Conservation (phyloP, 2,888 invertebrate species). For the Pherbina coryleti region DNA sequence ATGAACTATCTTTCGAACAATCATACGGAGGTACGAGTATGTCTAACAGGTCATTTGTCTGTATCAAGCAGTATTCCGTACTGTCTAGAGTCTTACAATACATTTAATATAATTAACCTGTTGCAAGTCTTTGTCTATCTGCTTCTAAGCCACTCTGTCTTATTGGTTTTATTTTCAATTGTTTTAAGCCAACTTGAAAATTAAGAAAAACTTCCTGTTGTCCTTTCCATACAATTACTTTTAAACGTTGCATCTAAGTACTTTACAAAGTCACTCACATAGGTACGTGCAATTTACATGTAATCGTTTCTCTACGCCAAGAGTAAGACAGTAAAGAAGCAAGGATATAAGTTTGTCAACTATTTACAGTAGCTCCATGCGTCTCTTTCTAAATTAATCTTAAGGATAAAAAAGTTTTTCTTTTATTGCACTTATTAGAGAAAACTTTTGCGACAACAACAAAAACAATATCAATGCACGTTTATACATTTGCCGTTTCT, state of each 20-base stretch:
- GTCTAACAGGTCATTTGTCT: too few species aligned
- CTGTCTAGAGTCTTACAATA: too few species aligned
- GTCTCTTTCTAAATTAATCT: conserved; percentile 2
- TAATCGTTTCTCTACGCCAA: not conserved
- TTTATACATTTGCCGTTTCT: too few species aligned
- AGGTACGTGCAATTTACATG: not conserved
- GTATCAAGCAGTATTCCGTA: too few species aligned
- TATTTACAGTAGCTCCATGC: not conserved
- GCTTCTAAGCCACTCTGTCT: too few species aligned
- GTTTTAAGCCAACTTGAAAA: too few species aligned
- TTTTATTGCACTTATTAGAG: not conserved
- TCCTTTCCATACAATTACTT: not conserved
- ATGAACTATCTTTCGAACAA: too few species aligned
- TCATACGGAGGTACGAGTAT: too few species aligned
- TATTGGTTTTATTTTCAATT: too few species aligned
- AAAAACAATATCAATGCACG: not conserved
- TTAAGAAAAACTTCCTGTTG: too few species aligned
- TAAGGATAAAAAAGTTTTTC: conserved; percentile 7
- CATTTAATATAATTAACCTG: not conserved
- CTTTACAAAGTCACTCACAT: not conserved
- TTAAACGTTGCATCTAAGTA: not conserved
- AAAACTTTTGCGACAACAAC: not conserved
- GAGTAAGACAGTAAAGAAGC: not conserved
- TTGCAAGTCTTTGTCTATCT: not conserved
- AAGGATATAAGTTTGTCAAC: conserved; percentile 14